phyloP scores from a whole-genome alignment of 2,797 vertebrate genomes.

The Artibeus lituratus region DNA sequence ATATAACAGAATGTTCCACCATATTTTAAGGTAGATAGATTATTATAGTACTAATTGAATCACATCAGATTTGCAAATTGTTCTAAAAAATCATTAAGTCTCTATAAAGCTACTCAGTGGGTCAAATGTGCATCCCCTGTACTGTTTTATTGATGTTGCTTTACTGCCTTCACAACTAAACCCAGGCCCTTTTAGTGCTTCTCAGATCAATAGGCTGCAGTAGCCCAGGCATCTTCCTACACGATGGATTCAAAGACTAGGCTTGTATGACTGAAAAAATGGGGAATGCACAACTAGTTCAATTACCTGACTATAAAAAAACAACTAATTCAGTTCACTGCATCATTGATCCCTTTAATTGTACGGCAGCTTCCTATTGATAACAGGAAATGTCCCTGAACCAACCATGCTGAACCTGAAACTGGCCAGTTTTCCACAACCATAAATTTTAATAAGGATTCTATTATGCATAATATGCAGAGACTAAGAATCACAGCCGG shows the following conservation, averaged over 20 bases:
- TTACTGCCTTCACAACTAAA: conserved; percentile 31
- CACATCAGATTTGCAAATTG: conserved; percentile 59
- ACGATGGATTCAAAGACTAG: conserved; percentile 40
- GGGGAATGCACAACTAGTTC: conserved; percentile 56
- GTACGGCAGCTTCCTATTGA: conserved; percentile 65
- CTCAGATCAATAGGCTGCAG: conserved; percentile 60
- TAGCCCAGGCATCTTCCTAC: conserved; percentile 16
- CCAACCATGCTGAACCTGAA: conserved; percentile 44
- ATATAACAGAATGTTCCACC: not conserved
- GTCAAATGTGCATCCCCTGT: conserved; percentile 37
- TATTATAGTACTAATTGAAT: conserved; percentile 52
- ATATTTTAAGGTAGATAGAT: conserved; percentile 42
- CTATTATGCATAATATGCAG: conserved; percentile 13
- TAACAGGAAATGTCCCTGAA: conserved; percentile 64
- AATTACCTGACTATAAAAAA: conserved; percentile 70
- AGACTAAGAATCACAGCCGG: conserved; percentile 22
- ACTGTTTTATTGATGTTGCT: conserved; percentile 38
- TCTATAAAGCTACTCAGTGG: conserved; percentile 51
- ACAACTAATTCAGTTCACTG: conserved; percentile 68
- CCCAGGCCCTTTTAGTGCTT: conserved; percentile 39
- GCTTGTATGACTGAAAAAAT: conserved; percentile 52
- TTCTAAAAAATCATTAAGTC: conserved; percentile 52
- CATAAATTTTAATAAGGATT: conserved; percentile 55
- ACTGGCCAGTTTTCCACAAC: conserved; percentile 52
- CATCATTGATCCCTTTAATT: conserved; percentile 75